Evolutionary conservation across 2,113 vertebrate species (phyloP).

Genomic region (Anser brachyrhynchus): DNA sequence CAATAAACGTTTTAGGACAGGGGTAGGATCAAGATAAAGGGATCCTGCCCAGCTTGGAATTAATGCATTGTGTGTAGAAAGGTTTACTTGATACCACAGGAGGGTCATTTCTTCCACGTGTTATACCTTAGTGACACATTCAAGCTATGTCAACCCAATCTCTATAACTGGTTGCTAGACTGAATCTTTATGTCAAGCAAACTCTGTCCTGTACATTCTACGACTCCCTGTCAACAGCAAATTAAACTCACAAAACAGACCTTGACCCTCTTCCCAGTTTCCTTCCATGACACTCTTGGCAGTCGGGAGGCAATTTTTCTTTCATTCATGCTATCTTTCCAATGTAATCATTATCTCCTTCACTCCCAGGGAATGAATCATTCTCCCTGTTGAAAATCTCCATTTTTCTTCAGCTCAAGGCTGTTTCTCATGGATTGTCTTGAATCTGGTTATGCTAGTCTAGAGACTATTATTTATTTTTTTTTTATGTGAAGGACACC

Average conservation of each 20-base stretch:
- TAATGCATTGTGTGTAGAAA: neutral
- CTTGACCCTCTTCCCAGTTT: neutral
- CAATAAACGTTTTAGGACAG: slow-evolving; percentile 7
- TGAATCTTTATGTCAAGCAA: neutral
- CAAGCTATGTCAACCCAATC: neutral
- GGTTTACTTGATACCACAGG: neutral
- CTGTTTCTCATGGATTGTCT: neutral
- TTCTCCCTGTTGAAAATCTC: neutral
- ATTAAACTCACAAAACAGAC: neutral
- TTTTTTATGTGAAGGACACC: neutral
- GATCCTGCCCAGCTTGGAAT: neutral
- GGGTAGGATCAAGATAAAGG: neutral
- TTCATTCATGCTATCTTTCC: neutral
- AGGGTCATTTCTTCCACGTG: neutral
- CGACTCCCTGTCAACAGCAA: neutral
- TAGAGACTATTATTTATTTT: neutral
- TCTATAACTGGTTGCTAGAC: neutral
- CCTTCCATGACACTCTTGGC: neutral
- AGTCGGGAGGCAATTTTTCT: neutral
- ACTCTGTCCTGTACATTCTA: neutral
- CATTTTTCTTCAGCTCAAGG: neutral
- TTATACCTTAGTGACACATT: neutral
- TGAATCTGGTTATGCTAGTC: neutral
- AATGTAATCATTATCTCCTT: neutral
- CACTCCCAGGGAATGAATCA: neutral